A percentile compares a stretch with the other conserved stretches of the same genome.
phyloP scores from a whole-genome alignment of 2,113 vertebrate genomes.

The Nanorana parkeri region DNA sequence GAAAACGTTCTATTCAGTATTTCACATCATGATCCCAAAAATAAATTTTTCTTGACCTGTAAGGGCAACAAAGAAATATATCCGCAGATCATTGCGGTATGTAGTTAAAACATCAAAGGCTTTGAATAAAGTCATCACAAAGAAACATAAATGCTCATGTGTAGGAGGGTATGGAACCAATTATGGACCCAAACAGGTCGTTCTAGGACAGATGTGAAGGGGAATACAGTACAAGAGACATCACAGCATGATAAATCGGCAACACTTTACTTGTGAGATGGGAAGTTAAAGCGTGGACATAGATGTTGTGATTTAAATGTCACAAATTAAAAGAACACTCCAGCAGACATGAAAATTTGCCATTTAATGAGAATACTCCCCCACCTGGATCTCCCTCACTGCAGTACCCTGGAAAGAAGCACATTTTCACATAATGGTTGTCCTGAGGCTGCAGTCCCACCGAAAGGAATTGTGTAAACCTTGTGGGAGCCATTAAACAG shows the following conservation, averaged over 20 bases:
- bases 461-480: too few relatives aligned
- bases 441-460: too few relatives aligned
- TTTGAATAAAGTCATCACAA: slow-evolving; percentile 25
- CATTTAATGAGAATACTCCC: too few relatives aligned
- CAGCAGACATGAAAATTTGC: too few relatives aligned
- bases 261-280: slow-evolving; percentile 31
- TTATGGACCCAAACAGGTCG: slow-evolving; percentile 49
- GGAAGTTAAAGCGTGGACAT: neutral
- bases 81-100: slow-evolving; percentile 41
- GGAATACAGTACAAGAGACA: slow-evolving; percentile 30
- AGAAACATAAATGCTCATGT: slow-evolving; percentile 39
- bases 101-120: slow-evolving; percentile 48
- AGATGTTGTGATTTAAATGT: neutral
- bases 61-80: slow-evolving; percentile 45
- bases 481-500: too few relatives aligned
- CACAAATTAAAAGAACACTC: neutral
- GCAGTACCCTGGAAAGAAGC: too few relatives aligned
- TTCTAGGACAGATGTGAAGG: slow-evolving; percentile 49
- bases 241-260: slow-evolving; percentile 27
- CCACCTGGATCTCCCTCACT: too few relatives aligned
- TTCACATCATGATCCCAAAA: slow-evolving; percentile 6
- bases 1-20: neutral
- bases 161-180: slow-evolving; percentile 40
- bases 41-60: slow-evolving; percentile 25
- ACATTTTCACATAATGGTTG: too few relatives aligned